A percentile compares a stretch with the other conserved stretches of the same genome.
Evolutionary conservation across 1,140 invertebrate genomes (phyloP).

Genomic region (Brachionus calyciflorus): DNA sequence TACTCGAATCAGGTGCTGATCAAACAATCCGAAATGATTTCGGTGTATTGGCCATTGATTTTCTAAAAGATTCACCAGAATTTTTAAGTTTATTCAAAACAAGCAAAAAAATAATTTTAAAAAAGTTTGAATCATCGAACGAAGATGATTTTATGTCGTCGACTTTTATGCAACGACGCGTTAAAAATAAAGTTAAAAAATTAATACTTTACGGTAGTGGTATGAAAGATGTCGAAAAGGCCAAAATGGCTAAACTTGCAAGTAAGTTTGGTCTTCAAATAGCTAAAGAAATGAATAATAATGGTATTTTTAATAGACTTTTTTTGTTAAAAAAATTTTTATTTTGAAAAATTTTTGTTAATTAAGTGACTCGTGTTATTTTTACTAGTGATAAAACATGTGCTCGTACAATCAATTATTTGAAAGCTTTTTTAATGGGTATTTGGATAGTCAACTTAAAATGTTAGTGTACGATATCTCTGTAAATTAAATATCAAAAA

Average conservation of each 20-base stretch:
- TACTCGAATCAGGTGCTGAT: constrained; percentile 45
- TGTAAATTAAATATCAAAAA: background rate
- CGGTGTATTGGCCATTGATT: constrained; percentile 41
- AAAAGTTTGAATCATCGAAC: background rate
- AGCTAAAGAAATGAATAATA: constrained; percentile 33
- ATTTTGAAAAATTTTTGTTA: background rate
- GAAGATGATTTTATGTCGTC: background rate
- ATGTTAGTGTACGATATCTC: background rate
- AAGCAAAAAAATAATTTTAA: background rate
- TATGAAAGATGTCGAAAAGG: constrained; percentile 31
- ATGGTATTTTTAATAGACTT: background rate
- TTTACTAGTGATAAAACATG: constrained; percentile 11
- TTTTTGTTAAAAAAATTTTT: background rate
- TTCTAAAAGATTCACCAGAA: background rate
- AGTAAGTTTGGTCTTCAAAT: constrained; percentile 10
- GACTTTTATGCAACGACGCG: background rate
- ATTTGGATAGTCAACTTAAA: constrained; percentile 45
- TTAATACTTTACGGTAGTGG: constrained; percentile 3
- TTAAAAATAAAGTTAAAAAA: background rate
- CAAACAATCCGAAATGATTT: constrained; percentile 47
- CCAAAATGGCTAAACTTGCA: background rate
- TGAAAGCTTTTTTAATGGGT: constrained; percentile 46
- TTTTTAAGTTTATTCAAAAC: constrained; percentile 24
- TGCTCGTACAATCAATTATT: constrained; percentile 21
- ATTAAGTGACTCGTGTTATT: constrained; percentile 34